A percentile compares a stretch with the other conserved stretches of the same genome.
Conservation (phyloP, 2,888 invertebrate species). For the Drosophila siamana region DNA sequence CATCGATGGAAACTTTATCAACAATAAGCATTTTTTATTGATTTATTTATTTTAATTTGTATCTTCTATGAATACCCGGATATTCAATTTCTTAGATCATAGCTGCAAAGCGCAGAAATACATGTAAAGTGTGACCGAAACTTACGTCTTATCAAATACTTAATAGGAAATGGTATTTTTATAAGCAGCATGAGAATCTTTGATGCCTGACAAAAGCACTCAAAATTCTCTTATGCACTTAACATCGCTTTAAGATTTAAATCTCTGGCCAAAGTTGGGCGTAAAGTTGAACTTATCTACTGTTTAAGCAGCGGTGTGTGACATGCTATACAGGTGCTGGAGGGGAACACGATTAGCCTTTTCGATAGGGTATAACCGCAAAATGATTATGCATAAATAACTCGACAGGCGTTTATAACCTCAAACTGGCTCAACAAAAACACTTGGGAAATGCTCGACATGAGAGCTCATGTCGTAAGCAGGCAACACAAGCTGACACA, state of each 20-base stretch:
- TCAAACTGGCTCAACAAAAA: constrained; percentile 46
- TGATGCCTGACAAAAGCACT: neutral
- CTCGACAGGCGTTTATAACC: constrained; percentile 45
- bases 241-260: neutral
- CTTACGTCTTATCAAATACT: no score
- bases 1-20: no score
- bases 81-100: no score
- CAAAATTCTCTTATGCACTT: neutral
- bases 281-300: constrained; percentile 3
- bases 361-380: constrained; percentile 41
- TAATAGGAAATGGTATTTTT: no score
- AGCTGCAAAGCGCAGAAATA: no score
- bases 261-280: neutral
- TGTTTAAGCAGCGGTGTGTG: neutral
- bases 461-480: constrained; percentile 57
- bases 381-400: constrained; percentile 62
- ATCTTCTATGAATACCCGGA: no score
- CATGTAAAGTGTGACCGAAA: no score
- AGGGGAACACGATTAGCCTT: constrained; percentile 17
- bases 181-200: no score
- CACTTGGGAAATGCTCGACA: constrained; percentile 53
- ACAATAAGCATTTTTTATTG: no score
- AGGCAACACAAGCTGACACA: constrained; percentile 34
- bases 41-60: no score
- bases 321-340: neutral